Base-by-base conservation (phyloP, 2,797 vertebrate species). In the Lacerta viridis region DNA sequence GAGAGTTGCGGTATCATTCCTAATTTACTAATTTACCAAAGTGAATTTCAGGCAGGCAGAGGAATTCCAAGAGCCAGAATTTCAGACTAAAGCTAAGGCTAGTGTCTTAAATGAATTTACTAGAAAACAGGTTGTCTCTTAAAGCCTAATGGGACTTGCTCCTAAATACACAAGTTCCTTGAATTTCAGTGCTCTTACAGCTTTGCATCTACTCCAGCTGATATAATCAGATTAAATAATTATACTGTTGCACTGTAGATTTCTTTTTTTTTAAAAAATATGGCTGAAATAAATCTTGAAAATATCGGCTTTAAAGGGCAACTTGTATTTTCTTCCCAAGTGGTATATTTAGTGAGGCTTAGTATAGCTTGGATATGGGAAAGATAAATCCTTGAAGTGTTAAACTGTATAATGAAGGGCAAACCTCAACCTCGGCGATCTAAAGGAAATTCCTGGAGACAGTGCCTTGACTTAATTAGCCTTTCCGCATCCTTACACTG, bases 361-460 rank as follows among this genome's bases (percentile, higher is more conserved):
- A 81, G 61, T 5, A 79, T 90, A 33, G 5, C 4, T 80, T 27
- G 5, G 9, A 3, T 39, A 89, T 39, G 17, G 0, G 43, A n/a
- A 61, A 79, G 25, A 79, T 29, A 83, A 43, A 87, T 41, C 83
- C 33, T 86, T 92, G 88, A 91, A 91, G 90, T 69, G 43, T 50
- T 89, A 36, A 87, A 0, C 17, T 76, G 61, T 76, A 5, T 61
- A 89, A 85, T 3, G 20, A 92, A 91, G 82, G 64, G 50, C 9
- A 87, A 85, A 80, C 36, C 90, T 92, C 9, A 61, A 17, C n/a
- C 55, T 75, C 25, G 50, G 18, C 29, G 55, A 7, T 61, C 90
- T 87, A 78, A 0, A 0, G 83, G 75, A 74, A 80, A 80, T 27
- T 90, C 78, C 74, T 0, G 1, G 61, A 91, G 79, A 88, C 2